Conservation (phyloP, 2,113 vertebrate species). For the Ahaetulla prasina region DNA sequence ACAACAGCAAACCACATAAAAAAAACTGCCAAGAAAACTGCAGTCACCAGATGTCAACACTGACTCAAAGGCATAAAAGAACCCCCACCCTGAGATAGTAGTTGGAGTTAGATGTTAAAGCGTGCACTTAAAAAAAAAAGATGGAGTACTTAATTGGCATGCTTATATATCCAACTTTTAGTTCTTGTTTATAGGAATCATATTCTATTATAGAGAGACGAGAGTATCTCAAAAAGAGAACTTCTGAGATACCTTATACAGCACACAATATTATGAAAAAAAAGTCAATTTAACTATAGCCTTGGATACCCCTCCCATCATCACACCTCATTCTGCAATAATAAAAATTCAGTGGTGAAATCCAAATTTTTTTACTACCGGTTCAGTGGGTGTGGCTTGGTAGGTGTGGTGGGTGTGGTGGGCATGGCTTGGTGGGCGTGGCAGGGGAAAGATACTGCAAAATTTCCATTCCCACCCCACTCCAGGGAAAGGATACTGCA, state of each 20-base stretch:
- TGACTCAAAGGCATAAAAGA: not conserved
- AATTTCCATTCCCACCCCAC: no score
- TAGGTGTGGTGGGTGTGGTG: no score
- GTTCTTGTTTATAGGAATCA: not conserved
- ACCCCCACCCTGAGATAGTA: not conserved
- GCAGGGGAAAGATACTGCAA: no score
- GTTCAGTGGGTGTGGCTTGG: no score
- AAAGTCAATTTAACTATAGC: not conserved
- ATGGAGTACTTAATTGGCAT: not conserved
- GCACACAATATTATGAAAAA: not conserved
- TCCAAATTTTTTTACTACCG: no score
- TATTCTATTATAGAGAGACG: not conserved
- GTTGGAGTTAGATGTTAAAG: not conserved
- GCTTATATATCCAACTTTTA: not conserved
- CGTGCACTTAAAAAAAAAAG: not conserved
- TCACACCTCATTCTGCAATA: not conserved
- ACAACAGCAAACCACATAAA: not conserved
- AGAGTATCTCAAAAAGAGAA: not conserved
- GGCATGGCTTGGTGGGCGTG: no score
- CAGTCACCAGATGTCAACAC: not conserved
- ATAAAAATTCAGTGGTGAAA: no score
- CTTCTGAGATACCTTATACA: not conserved
- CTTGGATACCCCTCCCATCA: not conserved
- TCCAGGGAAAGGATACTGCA: no score
- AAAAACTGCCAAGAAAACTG: not conserved